A percentile compares a stretch with the other conserved stretches of the same genome.
phyloP scores from a whole-genome alignment of 2,113 vertebrate species.

The Phylloscopus trochilus region DNA sequence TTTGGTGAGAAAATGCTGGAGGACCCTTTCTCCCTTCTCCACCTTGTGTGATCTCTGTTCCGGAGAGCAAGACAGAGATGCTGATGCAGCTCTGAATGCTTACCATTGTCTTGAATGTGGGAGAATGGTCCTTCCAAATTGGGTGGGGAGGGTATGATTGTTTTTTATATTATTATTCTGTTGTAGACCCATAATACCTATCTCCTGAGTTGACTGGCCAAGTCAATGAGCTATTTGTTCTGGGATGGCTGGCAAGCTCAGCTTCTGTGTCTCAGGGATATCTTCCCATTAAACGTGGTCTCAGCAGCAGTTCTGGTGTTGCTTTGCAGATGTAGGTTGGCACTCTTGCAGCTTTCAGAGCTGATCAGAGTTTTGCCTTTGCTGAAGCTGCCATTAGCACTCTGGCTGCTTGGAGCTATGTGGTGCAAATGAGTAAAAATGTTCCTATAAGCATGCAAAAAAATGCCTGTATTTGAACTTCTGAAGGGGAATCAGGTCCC shows the following conservation, averaged over 20 bases:
- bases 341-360: background rate
- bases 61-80: background rate
- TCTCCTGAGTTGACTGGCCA: background rate
- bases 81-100: background rate
- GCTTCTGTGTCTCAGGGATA: background rate
- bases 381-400: background rate
- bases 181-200: background rate
- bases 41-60: background rate
- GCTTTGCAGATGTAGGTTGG: background rate
- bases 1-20: background rate
- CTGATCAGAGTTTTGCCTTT: background rate
- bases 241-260: background rate
- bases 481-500: background rate
- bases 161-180: background rate
- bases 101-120: background rate
- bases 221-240: background rate
- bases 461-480: background rate
- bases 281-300: background rate
- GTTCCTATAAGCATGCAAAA: background rate
- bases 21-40: background rate
- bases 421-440: background rate
- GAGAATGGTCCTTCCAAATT: background rate
- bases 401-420: background rate
- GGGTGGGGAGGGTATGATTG: background rate
- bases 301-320: background rate